These are phyloP conservation scores for Drosophila recens DNA, from an alignment of 2,888 invertebrate species.

Conservation along the genomic window DNA sequence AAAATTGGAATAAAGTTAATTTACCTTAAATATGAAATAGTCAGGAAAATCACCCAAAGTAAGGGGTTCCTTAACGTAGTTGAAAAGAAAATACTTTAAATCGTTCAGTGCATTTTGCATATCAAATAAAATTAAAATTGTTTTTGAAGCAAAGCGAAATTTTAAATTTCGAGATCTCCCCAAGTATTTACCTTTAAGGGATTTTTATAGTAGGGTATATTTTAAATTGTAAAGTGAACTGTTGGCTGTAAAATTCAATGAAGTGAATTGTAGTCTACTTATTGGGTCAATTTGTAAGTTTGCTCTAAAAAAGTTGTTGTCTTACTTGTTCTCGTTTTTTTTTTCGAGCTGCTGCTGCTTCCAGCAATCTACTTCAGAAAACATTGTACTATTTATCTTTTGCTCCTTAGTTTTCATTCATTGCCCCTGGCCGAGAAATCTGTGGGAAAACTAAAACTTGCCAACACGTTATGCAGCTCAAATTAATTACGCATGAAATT, in stretches of 20 bases:
- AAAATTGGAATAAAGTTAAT: slow-evolving; percentile 12
- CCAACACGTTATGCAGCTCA: slow-evolving; percentile 78
- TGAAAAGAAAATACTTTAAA: background rate
- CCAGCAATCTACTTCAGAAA: slow-evolving; percentile 9
- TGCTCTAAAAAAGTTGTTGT: background rate
- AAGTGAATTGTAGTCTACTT: slow-evolving; percentile 18
- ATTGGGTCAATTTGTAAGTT: background rate
- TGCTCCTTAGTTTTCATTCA: slow-evolving; percentile 26
- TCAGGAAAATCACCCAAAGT: no score
- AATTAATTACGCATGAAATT: slow-evolving; percentile 80
- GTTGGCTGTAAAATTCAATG: slow-evolving; percentile 3
- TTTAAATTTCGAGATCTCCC: background rate
- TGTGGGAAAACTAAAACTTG: slow-evolving; percentile 30
- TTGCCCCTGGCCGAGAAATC: slow-evolving; percentile 10
- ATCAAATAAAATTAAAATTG: slow-evolving; percentile 3
- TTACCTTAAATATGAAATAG: background rate
- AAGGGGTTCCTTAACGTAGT: no score
- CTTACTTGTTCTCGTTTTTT: background rate
- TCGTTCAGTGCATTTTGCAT: background rate
- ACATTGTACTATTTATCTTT: slow-evolving; percentile 26
- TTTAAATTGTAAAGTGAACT: background rate
- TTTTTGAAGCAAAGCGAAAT: background rate
- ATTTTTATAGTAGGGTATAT: background rate
- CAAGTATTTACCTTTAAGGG: background rate
- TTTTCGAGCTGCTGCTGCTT: background rate